These are phyloP conservation scores for Halisarca cf. caerulea DNA, from an alignment of 37 sponge, comb jelly and placozoan genomes.

Conservation along the genomic window DNA sequence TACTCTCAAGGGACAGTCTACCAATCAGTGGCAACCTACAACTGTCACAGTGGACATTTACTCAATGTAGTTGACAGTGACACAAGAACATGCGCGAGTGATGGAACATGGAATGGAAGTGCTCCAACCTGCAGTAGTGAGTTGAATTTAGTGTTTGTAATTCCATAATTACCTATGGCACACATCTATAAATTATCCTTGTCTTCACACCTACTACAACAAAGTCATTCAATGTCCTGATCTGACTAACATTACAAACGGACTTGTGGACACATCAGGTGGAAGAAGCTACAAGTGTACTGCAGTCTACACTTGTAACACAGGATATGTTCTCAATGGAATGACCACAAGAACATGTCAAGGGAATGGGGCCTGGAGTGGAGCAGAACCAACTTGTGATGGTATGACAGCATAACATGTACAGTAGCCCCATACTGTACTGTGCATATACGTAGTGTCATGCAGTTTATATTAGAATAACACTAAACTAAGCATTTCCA, in stretches of 20 bases:
- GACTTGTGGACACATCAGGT: constrained; percentile 6
- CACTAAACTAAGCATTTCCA: too few relatives aligned
- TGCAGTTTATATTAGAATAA: too few relatives aligned
- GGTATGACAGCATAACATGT: too few relatives aligned
- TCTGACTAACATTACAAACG: neutral
- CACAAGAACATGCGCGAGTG: neutral
- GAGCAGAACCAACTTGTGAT: neutral
- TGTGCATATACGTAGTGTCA: too few relatives aligned
- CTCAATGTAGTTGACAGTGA: neutral
- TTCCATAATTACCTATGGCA: too few relatives aligned
- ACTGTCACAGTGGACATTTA: neutral
- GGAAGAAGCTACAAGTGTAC: constrained; percentile 1
- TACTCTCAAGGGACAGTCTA: neutral
- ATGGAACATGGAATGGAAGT: neutral
- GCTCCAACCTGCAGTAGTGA: neutral
- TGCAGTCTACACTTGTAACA: neutral
- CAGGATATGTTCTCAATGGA: neutral
- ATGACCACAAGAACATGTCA: neutral
- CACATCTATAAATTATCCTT: neutral
- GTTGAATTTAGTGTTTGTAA: neutral
- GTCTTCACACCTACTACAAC: neutral
- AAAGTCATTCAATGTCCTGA: neutral
- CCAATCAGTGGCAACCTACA: constrained; percentile 8
- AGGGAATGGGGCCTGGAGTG: neutral
- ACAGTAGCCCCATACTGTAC: too few relatives aligned